Conservation (phyloP, 1,140 invertebrate species). For the Apis mellifera region Amel_HAv3.1 CM009931.2:12109501-12110000, state of each 20-base stretch:
- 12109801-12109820: conserved; percentile 29
- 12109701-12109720: conserved; percentile 58
- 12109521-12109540: conserved; percentile 35
- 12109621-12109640: conserved; percentile 7
- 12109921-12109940: background rate
- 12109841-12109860: background rate
- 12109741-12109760: background rate
- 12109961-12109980: background rate
- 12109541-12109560: conserved; percentile 47
- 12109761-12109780: background rate
- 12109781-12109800: conserved; percentile 27
- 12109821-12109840: conserved; percentile 9
- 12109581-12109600: conserved; percentile 23
- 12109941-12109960: background rate
- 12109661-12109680: conserved; percentile 21
- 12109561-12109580: conserved; percentile 57
- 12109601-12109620: background rate
- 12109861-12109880: background rate
- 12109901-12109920: conserved; percentile 23
- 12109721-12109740: conserved; percentile 23
- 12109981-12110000: background rate
- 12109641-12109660: background rate
- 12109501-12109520: conserved; percentile 57
- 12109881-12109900: background rate
- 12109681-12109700: conserved; percentile 30